A percentile compares a stretch with the other conserved stretches of the same genome.
Evolutionary conservation across 2,797 vertebrate species (phyloP).

Genomic region (Thalassophryne amazonica): DNA sequence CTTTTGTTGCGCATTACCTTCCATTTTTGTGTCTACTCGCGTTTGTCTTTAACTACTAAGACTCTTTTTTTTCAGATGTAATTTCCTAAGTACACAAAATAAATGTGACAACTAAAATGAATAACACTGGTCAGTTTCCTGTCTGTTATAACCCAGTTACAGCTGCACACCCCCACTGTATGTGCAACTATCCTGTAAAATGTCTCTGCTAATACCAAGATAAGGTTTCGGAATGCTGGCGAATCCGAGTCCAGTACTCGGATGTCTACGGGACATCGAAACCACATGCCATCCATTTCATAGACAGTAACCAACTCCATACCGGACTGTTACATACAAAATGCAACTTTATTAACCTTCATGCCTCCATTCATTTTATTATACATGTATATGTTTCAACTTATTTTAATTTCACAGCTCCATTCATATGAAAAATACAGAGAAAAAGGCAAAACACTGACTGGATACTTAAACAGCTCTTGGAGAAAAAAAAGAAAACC

Average conservation of each 20-base stretch:
- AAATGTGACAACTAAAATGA: too few species aligned
- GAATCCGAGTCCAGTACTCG: conserved; percentile 43
- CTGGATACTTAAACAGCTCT: conserved; percentile 96
- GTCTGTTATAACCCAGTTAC: too few species aligned
- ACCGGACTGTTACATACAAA: conserved; percentile 92
- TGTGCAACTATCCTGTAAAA: conserved; percentile 30
- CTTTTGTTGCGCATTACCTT: too few species aligned
- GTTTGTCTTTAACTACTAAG: too few species aligned
- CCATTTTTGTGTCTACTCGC: too few species aligned
- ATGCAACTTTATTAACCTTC: conserved; percentile 99
- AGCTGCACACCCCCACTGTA: too few species aligned
- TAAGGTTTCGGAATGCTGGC: conserved; percentile 51
- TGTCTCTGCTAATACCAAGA: conserved; percentile 41
- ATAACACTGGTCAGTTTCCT: too few species aligned
- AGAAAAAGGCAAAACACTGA: conserved; percentile 92
- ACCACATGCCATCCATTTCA: conserved; percentile 44
- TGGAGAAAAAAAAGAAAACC: conserved; percentile 69
- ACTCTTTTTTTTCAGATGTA: too few species aligned
- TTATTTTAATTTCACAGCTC: conserved; percentile 99
- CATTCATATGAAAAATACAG: conserved; percentile 92
- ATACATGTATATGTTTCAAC: conserved; percentile 99
- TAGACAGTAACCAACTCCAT: conserved; percentile 47
- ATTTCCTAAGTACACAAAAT: too few species aligned
- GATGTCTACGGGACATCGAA: conserved; percentile 42
- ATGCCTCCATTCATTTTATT: conserved; percentile 99